phyloP scores from a whole-genome alignment of 2,797 vertebrate species.

The Leucoraja ocellata region DNA sequence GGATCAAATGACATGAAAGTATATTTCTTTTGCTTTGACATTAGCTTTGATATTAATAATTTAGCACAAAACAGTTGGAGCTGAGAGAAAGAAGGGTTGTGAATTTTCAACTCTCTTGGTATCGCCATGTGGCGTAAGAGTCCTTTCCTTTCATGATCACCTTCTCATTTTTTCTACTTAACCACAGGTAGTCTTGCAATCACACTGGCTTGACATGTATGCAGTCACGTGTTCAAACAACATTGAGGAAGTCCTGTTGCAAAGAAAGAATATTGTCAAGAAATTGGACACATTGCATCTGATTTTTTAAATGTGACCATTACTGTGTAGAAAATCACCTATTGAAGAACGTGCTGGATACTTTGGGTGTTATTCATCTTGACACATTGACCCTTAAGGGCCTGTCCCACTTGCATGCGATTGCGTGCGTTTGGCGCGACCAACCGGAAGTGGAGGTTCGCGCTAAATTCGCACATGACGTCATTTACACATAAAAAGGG shows the following conservation, averaged over 20 bases:
- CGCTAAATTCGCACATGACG: too few species aligned
- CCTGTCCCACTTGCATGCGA: too few species aligned
- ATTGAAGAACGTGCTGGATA: too few species aligned
- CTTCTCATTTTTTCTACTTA: background rate
- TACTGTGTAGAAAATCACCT: too few species aligned
- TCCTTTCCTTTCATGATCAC: background rate
- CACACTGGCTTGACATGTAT: background rate
- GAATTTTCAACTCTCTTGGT: constrained; percentile 1
- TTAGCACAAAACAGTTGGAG: constrained; percentile 8
- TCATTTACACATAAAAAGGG: too few species aligned
- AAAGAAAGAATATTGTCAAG: too few species aligned
- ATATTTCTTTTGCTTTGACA: background rate
- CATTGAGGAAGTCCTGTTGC: background rate
- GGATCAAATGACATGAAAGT: background rate
- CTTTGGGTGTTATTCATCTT: too few species aligned
- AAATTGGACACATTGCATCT: too few species aligned
- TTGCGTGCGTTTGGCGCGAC: too few species aligned
- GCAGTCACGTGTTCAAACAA: constrained; percentile 11
- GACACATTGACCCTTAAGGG: too few species aligned
- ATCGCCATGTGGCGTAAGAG: background rate
- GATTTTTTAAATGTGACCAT: too few species aligned
- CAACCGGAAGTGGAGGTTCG: too few species aligned
- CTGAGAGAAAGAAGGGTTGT: background rate
- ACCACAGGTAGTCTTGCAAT: background rate
- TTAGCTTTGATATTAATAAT: constrained; percentile 7